Evolutionary conservation across 2,113 vertebrate genomes (phyloP).

Genomic region (Thunnus maccoyii): DNA sequence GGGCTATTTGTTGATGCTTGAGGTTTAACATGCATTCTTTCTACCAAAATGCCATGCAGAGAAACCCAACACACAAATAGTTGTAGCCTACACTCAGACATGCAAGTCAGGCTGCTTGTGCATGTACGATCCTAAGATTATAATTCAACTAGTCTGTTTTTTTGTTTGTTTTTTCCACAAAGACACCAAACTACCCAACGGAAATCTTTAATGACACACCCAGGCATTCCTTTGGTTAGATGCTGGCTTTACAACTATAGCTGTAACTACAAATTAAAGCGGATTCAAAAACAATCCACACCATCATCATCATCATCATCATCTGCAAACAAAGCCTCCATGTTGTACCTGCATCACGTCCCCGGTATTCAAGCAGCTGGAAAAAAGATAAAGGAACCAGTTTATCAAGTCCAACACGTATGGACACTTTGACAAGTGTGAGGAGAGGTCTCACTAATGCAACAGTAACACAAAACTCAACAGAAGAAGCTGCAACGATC

Average conservation of each 20-base stretch:
- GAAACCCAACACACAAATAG: slow-evolving; percentile 16
- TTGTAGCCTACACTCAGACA: slow-evolving; percentile 5
- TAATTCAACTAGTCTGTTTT: background rate
- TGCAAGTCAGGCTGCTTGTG: slow-evolving; percentile 20
- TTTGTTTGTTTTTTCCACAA: background rate
- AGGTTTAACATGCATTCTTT: slow-evolving; percentile 32
- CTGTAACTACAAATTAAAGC: slow-evolving; percentile 29
- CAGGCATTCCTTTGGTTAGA: slow-evolving; percentile 48
- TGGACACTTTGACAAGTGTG: too few species aligned
- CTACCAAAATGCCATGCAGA: slow-evolving; percentile 48
- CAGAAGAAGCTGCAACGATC: too few species aligned
- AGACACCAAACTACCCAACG: background rate
- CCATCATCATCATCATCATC: background rate
- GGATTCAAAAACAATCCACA: slow-evolving; percentile 17
- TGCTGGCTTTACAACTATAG: background rate
- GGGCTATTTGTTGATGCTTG: slow-evolving; percentile 1
- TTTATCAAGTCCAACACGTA: slow-evolving; percentile 33
- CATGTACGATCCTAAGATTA: slow-evolving; percentile 4
- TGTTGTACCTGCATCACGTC: slow-evolving; percentile 48
- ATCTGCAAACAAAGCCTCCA: background rate
- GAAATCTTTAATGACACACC: slow-evolving; percentile 31
- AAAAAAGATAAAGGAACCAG: slow-evolving; percentile 47
- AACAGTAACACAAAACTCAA: too few species aligned
- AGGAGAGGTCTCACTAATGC: too few species aligned
- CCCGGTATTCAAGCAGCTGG: slow-evolving; percentile 46